phyloP scores from a whole-genome alignment of 1,140 invertebrate genomes.

The Tetramorium simillimum region DNA sequence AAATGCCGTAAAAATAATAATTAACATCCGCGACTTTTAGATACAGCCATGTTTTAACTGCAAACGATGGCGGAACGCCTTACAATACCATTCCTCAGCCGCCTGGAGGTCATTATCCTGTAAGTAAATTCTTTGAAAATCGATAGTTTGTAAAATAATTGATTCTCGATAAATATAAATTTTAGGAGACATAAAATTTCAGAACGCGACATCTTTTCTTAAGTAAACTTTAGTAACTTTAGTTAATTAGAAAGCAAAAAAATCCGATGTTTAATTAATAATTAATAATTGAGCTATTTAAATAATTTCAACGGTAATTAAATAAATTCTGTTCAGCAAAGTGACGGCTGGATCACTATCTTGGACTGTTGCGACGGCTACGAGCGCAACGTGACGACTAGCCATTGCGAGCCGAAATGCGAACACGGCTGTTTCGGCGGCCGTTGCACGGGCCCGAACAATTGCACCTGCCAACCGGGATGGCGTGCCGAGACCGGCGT shows the following conservation, averaged over 20 bases:
- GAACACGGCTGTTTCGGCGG: conserved; percentile 82
- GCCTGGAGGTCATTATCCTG: neutral
- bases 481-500: conserved; percentile 76
- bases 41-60: conserved; percentile 59
- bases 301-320: neutral
- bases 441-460: conserved; percentile 77
- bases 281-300: neutral
- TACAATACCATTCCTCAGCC: conserved; percentile 67
- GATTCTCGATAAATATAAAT: neutral
- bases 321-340: conserved; percentile 11
- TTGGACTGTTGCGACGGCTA: conserved; percentile 83
- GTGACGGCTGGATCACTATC: conserved; percentile 77
- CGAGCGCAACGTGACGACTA: conserved; percentile 69
- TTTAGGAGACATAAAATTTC: neutral
- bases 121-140: conserved; percentile 30
- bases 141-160: neutral
- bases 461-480: conserved; percentile 79
- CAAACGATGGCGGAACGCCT: conserved; percentile 56
- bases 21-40: conserved; percentile 49
- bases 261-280: neutral
- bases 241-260: neutral
- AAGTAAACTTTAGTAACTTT: too few species aligned
- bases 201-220: neutral
- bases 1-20: neutral
- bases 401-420: conserved; percentile 82